Conservation (phyloP, 2,797 vertebrate species). For the Oreortyx pictus region DNA sequence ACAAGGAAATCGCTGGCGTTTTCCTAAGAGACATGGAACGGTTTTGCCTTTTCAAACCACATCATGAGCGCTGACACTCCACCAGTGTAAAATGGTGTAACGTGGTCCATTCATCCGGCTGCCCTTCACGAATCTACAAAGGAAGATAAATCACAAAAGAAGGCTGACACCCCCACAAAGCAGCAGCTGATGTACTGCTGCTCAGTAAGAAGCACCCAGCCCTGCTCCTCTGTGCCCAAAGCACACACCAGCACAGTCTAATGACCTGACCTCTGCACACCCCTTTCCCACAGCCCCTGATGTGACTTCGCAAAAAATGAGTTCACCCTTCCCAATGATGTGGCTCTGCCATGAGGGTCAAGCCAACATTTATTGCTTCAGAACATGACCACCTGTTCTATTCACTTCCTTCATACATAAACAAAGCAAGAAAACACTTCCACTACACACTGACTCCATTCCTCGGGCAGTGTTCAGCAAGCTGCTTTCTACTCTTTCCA, state of each 20-base stretch:
- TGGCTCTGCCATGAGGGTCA: not conserved
- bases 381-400: not conserved
- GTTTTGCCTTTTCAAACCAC: slow-evolving; percentile 18
- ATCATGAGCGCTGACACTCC: not conserved
- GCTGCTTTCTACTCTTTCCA: not conserved
- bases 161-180: not conserved
- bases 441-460: not conserved
- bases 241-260: not conserved
- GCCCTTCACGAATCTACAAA: not conserved
- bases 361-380: not conserved
- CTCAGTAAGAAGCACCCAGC: not conserved
- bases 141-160: not conserved
- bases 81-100: not conserved
- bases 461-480: not conserved
- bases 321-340: not conserved
- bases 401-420: not conserved
- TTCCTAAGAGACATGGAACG: not conserved
- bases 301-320: slow-evolving; percentile 17
- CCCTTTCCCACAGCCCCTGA: not conserved
- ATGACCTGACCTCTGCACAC: not conserved
- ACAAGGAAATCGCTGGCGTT: not conserved
- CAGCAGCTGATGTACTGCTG: rapidly evolving
- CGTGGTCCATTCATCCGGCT: not conserved
- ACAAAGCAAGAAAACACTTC: not conserved
- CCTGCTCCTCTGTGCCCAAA: not conserved